Base-by-base conservation (phyloP, 2,888 invertebrate species). In the Trilocha varians region DNA sequence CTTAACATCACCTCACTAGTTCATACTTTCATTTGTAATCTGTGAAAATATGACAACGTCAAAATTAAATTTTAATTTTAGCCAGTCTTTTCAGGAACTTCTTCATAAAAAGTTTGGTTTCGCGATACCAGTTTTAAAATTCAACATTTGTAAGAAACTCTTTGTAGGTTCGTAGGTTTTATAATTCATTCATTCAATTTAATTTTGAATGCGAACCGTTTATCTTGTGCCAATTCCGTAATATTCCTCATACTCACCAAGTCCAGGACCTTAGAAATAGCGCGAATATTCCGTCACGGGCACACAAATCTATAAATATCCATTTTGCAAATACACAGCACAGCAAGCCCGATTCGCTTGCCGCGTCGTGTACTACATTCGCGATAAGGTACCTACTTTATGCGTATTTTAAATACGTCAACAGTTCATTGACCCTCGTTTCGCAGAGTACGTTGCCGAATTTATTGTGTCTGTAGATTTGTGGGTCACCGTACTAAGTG, bases 401-500 rank as follows among this genome's bases (percentile, higher is more conserved):
- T 79, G 76, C 74, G 80, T 80, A 80, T 83, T 80, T 78, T 67
- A 78, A 79, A 83, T 78, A 83, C 83, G 83, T 84, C 83, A 84
- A 74, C 75, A 78, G 84, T 79, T 82, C 83, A 68, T 71, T 76
- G 83, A 83, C 75, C 78, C 70, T 65, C 65, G 72, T 67, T 80
- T 80, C 70, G 78, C 78, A 69, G 65, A 70, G 75, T 73, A 73
- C 75, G 75, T 71, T 76, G 76, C 67, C 75, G 76, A 82, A 77
- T 78, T 80, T 78, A 82, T 80, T 83, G 82, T 84, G 84, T 82
- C 82, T 84, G 80, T 84, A 84, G 82, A 80, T 83, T 83, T 84
- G 78, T 84, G 76, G 84, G 84, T 84, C 83, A 79, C 70, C 73
- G 73, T 69, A 72, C 73, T 78, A 74, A 66, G 72, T 79, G 78